Base-by-base conservation (phyloP, 2,888 invertebrate genomes). In the Diloba caeruleocephala region DNA sequence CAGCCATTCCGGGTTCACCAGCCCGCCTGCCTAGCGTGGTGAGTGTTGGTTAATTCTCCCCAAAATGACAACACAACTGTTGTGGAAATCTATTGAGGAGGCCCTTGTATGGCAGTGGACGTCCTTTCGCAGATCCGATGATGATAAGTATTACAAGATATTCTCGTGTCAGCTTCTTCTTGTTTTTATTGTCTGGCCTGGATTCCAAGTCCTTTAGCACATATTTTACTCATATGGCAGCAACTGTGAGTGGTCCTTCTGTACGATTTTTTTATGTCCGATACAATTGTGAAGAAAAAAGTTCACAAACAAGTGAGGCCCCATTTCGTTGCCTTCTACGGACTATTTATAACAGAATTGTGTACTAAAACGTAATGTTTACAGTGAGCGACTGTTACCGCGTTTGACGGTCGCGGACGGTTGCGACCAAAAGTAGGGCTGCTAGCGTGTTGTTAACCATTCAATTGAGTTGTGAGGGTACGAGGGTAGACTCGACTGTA, bases 271-370 rank as follows among this genome's bases (percentile, higher is more conserved):
- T 33, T 50, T 21, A 38, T 39, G 34, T 32, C 21, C n/a, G 15
- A 39, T 10, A 54, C 64, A 49, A 72, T 54, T 21, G 32, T 45
- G 50, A 31, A 43, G 49, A 55, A 56, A 62, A 61, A 68, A 33
- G 50, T 61, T 23, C 39, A 61, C 59, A 64, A 50, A 63, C 63
- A 62, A 64, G 67, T 61, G 66, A 65, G 71, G 50, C 68, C 62
- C 44, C 64, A 44, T 64, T 70, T 59, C 69, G 50, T 61, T 60
- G 61, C 65, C 65, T 57, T 69, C 69, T 69, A 54, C 36, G 49
- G 66, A 72, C 67, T 76, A 76, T 75, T 73, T 77, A 71, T 75
- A 75, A 70, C 63, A 67, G 63, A 60, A 65, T 61, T 55, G 69
- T 63, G 71, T 65, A 76, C 63, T 70, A 71, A 74, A 74, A 61